These are phyloP conservation scores for Pterocles orientalis DNA, from an alignment of 2,113 vertebrate genomes.

Conservation along the genomic window DNA sequence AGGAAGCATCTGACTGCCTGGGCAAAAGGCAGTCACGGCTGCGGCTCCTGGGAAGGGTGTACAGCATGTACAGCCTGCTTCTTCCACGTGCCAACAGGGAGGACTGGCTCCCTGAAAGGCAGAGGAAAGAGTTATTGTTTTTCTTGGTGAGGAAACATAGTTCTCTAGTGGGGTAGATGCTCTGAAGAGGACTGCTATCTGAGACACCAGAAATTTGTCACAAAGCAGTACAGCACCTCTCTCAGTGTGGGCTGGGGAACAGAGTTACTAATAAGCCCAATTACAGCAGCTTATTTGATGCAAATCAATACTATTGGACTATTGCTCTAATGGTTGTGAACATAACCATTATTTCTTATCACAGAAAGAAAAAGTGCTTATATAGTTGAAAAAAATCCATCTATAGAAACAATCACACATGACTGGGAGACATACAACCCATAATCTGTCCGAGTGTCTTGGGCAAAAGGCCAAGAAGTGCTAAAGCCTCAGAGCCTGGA, in stretches of 20 bases:
- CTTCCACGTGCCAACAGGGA: neutral
- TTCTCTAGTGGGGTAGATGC: neutral
- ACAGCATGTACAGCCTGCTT: accelerated
- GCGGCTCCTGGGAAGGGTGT: neutral
- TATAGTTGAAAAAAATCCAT: neutral
- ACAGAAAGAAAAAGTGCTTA: neutral
- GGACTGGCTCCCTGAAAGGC: neutral
- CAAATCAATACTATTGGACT: neutral
- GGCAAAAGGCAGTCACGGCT: neutral
- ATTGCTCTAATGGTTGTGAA: neutral
- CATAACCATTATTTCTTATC: neutral
- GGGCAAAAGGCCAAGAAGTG: neutral
- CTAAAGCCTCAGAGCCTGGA: neutral
- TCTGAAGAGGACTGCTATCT: neutral
- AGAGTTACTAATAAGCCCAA: neutral
- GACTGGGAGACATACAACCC: accelerated
- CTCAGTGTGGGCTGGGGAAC: neutral
- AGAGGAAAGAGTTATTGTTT: neutral
- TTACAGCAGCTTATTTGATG: neutral
- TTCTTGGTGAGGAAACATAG: neutral
- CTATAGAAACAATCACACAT: neutral
- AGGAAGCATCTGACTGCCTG: neutral
- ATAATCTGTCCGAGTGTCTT: neutral
- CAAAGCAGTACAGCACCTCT: neutral
- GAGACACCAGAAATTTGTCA: neutral